A percentile compares a stretch with the other conserved stretches of the same genome.
phyloP scores from a whole-genome alignment of 2,113 vertebrate genomes.

The Corythaixoides concolor region DNA sequence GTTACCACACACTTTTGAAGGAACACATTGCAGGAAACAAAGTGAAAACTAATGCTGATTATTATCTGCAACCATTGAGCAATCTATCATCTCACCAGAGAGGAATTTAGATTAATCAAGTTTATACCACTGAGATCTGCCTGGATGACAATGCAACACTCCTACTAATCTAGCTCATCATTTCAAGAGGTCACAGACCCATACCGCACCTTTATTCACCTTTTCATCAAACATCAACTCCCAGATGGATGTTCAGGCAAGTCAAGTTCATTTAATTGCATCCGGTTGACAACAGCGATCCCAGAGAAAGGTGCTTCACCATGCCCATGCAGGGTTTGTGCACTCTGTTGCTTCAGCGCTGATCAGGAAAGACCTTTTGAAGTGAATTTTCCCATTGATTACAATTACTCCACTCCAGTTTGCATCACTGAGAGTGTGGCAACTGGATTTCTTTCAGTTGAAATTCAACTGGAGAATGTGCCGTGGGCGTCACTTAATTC shows the following conservation, averaged over 20 bases:
- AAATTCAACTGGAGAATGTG: background rate
- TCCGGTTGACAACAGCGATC: background rate
- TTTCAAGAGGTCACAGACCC: background rate
- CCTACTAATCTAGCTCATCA: background rate
- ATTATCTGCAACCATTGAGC: background rate
- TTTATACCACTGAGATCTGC: background rate
- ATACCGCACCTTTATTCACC: background rate
- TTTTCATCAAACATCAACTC: background rate
- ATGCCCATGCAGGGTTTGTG: background rate
- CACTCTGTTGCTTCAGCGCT: accelerated
- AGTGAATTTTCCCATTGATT: background rate
- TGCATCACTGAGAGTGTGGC: background rate
- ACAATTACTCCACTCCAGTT: background rate
- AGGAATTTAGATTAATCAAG: background rate
- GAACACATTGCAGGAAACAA: background rate
- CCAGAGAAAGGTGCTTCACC: background rate
- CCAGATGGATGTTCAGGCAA: background rate
- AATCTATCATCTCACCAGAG: background rate
- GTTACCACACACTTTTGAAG: background rate
- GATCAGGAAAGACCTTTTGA: background rate
- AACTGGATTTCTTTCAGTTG: background rate
- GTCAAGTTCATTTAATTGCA: background rate
- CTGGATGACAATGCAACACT: background rate
- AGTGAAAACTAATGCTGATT: background rate
- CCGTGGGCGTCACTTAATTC: background rate